Base-by-base conservation (phyloP, 2,113 vertebrate species). In the Pelvicachromis taeniatus region DNA sequence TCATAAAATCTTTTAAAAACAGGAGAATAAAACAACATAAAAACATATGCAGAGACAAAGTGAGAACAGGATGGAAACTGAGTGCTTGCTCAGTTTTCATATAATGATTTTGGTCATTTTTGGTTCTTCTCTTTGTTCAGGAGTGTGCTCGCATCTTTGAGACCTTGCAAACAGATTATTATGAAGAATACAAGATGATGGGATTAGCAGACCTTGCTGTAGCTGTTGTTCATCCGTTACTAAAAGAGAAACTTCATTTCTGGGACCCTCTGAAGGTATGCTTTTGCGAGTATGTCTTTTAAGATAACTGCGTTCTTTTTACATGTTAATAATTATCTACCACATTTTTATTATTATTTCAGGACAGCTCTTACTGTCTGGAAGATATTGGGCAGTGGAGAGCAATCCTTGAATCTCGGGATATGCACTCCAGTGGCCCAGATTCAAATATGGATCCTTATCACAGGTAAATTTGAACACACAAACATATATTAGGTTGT, bases 191-290 rank as follows among this genome's bases (percentile, higher is more conserved):
- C 90, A 96, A 98, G 9, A 96, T 96, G 87, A 97, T 99, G 0
- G 98, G 98, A 63, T 95, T 98, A 14, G 96, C 96, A 3, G 98
- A 98, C 88, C 94, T 99, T 10, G 97, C 98, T 0, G 97, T 97
- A 70, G 97, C 98, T 40, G 97, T 98, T 3, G 96, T 99, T 59
- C 97, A 98, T 78, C 99, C 99, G 0, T 96, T 99, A 45, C 95
- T 99, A 88, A 98, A 97, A 84, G 97, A 98, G 23, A 97, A 97
- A 87, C 98, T 99, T 91, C 95, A 94, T 87, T 96, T 93, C 48
- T 99, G 99, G 99, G 97, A 99, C 83, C 99, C 99, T 3, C 94
- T 99, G 23, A 97, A 97, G 96, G 98, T 99, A 84, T 11, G 35
- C 2, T 45, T 85, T 55, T 63, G 19, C 9, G 33, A 2, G 33